Conservation (phyloP, 2,113 vertebrate genomes). For the Grantiella picta region DNA sequence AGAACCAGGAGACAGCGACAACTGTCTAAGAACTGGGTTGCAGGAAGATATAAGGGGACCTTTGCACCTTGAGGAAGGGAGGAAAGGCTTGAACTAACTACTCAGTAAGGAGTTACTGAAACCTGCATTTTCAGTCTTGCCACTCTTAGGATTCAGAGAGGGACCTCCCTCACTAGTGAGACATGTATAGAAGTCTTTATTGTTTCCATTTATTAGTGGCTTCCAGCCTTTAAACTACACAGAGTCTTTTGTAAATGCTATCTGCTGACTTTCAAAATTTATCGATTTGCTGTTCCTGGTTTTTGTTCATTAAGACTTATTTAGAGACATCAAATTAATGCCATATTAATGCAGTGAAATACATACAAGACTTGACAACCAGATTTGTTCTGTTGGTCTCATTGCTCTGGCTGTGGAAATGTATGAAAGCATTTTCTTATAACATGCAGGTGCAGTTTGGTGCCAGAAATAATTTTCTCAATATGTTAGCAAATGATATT, state of each 20-base stretch:
- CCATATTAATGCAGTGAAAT: neutral
- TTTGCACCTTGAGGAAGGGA: neutral
- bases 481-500: constrained; percentile 33
- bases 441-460: neutral
- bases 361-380: neutral
- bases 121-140: neutral
- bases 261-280: neutral
- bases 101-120: neutral
- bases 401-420: neutral
- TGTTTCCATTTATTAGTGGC: neutral
- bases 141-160: neutral
- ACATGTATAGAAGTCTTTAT: neutral
- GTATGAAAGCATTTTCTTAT: neutral
- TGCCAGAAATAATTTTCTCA: constrained; percentile 33
- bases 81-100: neutral
- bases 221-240: neutral
- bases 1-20: too few relatives aligned
- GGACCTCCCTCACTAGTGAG: neutral
- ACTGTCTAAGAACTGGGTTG: neutral
- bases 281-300: neutral
- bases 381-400: neutral
- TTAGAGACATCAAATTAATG: neutral
- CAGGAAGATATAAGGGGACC: neutral
- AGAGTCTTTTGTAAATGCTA: neutral
- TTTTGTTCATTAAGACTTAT: neutral